phyloP scores from a whole-genome alignment of 2,113 vertebrate genomes.

The Acanthisitta chloris region DNA sequence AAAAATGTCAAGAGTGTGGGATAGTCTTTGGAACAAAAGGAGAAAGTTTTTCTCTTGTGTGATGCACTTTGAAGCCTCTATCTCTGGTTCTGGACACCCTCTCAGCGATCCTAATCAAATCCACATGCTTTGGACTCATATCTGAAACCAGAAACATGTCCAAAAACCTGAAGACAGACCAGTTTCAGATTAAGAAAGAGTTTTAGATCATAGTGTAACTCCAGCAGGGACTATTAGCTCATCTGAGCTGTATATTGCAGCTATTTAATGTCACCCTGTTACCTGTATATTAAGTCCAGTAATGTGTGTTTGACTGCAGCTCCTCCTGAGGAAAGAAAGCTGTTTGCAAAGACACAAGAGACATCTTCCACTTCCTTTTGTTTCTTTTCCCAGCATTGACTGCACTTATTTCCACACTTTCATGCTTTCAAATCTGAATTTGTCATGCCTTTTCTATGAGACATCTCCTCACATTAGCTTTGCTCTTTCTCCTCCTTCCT shows the following conservation, averaged over 20 bases:
- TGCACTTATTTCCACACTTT: background rate
- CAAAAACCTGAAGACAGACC: constrained; percentile 2
- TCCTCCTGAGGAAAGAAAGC: background rate
- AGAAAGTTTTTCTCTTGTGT: background rate
- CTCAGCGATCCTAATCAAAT: background rate
- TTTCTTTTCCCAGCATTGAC: background rate
- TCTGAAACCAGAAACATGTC: background rate
- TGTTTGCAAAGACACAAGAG: background rate
- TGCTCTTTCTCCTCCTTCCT: background rate
- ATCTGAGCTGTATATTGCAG: background rate
- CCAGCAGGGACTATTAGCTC: constrained; percentile 28
- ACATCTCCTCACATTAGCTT: background rate
- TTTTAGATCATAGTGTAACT: constrained; percentile 11
- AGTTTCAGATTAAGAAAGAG: constrained; percentile 18
- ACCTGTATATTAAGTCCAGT: background rate
- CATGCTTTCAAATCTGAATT: background rate
- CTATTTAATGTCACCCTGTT: background rate
- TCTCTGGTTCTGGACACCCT: background rate
- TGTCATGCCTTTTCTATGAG: background rate
- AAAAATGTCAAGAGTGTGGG: background rate
- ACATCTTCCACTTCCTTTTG: background rate
- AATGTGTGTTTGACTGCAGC: background rate
- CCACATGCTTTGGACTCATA: background rate
- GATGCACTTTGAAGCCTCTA: background rate
- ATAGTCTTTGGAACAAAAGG: background rate